Conservation (phyloP, 2,797 vertebrate genomes). For the Nyctalus aviator region DNA sequence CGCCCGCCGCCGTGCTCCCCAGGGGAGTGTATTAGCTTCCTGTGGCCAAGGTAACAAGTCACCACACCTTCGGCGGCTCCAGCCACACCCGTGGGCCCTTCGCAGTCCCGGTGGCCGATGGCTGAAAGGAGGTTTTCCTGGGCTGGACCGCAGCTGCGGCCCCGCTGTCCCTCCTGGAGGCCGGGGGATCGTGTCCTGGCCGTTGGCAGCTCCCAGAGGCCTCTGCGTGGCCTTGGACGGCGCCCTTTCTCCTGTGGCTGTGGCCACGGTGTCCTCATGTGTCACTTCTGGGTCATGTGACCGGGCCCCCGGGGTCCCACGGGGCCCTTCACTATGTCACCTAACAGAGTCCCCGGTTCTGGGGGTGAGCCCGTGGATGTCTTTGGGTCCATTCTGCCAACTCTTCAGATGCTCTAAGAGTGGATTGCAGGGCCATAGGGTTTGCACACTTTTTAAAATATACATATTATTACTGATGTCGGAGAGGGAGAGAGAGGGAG, state of each 20-base stretch:
- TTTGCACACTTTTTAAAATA: neutral
- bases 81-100: neutral
- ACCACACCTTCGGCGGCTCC: neutral
- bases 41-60: neutral
- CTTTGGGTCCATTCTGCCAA: neutral
- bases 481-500: no score
- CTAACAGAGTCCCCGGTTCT: neutral
- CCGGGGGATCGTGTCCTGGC: neutral
- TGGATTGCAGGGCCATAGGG: neutral
- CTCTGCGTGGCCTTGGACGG: neutral
- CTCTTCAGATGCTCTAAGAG: neutral
- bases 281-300: neutral
- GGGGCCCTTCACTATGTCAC: fast-evolving
- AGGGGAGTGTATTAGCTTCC: neutral
- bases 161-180: neutral
- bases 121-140: neutral
- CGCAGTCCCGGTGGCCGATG: neutral
- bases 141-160: neutral
- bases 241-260: neutral
- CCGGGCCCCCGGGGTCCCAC: neutral
- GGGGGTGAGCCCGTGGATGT: fast-evolving
- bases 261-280: neutral
- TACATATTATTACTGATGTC: no score
- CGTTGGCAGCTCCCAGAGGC: neutral
- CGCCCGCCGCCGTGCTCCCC: fast-evolving